Base-by-base conservation (phyloP, 2,113 vertebrate species). In the Clarias macrocephalus region DNA sequence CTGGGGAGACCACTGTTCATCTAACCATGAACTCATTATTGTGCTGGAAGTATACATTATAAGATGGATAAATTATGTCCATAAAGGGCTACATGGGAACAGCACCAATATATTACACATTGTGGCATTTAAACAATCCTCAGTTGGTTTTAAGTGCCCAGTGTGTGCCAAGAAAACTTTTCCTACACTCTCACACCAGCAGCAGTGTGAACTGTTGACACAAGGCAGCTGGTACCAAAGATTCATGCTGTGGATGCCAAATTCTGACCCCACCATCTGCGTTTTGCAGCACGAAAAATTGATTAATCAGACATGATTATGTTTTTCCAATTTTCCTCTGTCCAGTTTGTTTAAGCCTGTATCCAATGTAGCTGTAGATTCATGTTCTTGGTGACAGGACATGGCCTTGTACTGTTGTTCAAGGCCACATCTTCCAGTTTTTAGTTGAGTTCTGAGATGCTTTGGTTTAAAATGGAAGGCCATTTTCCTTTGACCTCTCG, bases 191-290 rank as follows among this genome's bases (percentile, higher is more conserved):
- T 60, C 21, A 21, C 11, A 54, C 48, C 25, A 56, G 5, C 75
- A 79, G 13, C 52, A 57, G 52, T 6, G 52, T 79, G 75, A 79
- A 79, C 52, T 37, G 30, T 62, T 62, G 57, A 81, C 30, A 42
- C 57, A 81, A 81, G 59, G 57, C 79, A 81, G 30, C 30, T 81
- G 57, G 21, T 81, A 60, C 30, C 56, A 80, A 80, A 80, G 30
- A 80, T 12, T 21, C 18, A 12, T 21, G 3, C 30, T 79, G 54
- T 57, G 54, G 76, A 80, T 62, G 57, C 57, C 57, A 81, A 23
- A 62, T 81, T 62, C 10, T 15, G 59, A 81, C 79, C 79, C 57
- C 42, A 81, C 79, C 79, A 81, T 81, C 57, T 80, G 79, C 79
- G 42, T 62, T 21, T 81, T 60, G 9, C 28, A 59, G 56, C 10